Percentiles rank a stretch among this genome's conserved stretches.
phyloP scores from a whole-genome alignment of 2,888 invertebrate genomes.

The Argyresthia goedartella region DNA sequence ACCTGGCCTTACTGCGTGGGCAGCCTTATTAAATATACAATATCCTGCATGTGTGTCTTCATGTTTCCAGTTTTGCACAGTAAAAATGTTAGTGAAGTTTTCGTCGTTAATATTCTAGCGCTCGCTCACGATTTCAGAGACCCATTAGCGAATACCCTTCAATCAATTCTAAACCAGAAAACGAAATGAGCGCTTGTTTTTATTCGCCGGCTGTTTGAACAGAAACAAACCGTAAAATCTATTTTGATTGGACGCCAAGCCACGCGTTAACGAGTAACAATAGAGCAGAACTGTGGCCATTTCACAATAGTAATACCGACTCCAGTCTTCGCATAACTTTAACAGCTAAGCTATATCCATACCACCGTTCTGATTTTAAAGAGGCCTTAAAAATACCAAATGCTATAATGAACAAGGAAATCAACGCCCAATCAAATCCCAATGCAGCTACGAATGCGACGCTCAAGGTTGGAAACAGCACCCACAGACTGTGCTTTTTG shows the following conservation, averaged over 20 bases:
- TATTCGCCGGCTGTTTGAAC: slow-evolving; percentile 6
- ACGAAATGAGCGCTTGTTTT: background rate
- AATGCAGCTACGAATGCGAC: background rate
- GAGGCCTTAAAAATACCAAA: slow-evolving; percentile 1
- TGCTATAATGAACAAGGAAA: slow-evolving; percentile 4
- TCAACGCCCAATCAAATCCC: background rate
- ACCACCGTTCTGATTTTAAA: background rate
- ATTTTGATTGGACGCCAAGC: slow-evolving; percentile 28
- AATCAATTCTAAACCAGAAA: background rate
- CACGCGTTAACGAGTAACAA: slow-evolving; percentile 19
- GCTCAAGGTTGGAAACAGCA: background rate
- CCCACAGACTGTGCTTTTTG: background rate
- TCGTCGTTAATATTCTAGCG: background rate
- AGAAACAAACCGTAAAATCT: slow-evolving; percentile 30
- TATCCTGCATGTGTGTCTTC: too few species aligned
- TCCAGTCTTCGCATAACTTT: too few species aligned
- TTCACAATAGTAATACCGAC: slow-evolving; percentile 20
- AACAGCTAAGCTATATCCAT: slow-evolving; percentile 10
- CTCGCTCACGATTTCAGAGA: slow-evolving; percentile 2
- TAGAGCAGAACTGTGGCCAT: slow-evolving; percentile 22
- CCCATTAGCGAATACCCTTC: too few species aligned
- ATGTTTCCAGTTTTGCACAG: too few species aligned
- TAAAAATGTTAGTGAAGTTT: background rate
- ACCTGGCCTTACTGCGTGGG: background rate
- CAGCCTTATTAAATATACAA: too few species aligned